phyloP scores from a whole-genome alignment of 2,888 invertebrate species.

The Ischnus inquisitorius region DNA sequence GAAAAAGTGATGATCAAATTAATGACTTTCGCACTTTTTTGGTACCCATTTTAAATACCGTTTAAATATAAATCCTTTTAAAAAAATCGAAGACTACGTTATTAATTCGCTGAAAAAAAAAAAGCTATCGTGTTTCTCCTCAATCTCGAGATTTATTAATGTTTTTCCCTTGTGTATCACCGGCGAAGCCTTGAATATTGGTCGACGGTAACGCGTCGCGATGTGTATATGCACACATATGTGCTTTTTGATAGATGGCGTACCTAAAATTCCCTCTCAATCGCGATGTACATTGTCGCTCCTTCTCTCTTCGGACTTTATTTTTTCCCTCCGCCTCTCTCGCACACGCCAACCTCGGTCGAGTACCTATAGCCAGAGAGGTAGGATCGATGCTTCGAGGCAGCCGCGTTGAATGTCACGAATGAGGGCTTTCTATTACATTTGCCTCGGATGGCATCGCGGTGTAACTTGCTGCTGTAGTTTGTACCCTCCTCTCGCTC shows the following conservation, averaged over 20 bases:
- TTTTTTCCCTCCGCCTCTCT: too few relatives aligned
- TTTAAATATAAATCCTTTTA: too few relatives aligned
- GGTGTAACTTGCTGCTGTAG: slow-evolving; percentile 39
- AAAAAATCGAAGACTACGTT: too few relatives aligned
- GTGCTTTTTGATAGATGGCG: slow-evolving; percentile 1
- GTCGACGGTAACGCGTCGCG: slow-evolving; percentile 32
- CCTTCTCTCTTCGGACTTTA: slow-evolving; percentile 3
- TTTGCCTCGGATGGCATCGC: slow-evolving; percentile 56
- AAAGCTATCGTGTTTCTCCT: slow-evolving; percentile 12
- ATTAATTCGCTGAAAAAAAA: too few relatives aligned
- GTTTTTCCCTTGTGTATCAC: slow-evolving; percentile 13
- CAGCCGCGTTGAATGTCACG: slow-evolving; percentile 70
- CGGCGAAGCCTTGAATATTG: slow-evolving; percentile 34
- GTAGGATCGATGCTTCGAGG: slow-evolving; percentile 71
- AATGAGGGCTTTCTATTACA: slow-evolving; percentile 71
- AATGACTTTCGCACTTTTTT: too few relatives aligned
- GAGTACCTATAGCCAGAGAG: background rate
- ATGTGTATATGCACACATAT: slow-evolving; percentile 47
- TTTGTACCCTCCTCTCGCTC: too few relatives aligned
- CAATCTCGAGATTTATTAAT: slow-evolving; percentile 37
- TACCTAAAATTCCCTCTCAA: background rate
- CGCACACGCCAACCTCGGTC: too few relatives aligned
- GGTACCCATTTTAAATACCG: too few relatives aligned
- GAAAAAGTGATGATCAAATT: too few relatives aligned
- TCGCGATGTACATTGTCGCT: slow-evolving; percentile 39